Evolutionary conservation across 2,113 vertebrate species (phyloP).

Genomic region (Brachirus orientalis): DNA sequence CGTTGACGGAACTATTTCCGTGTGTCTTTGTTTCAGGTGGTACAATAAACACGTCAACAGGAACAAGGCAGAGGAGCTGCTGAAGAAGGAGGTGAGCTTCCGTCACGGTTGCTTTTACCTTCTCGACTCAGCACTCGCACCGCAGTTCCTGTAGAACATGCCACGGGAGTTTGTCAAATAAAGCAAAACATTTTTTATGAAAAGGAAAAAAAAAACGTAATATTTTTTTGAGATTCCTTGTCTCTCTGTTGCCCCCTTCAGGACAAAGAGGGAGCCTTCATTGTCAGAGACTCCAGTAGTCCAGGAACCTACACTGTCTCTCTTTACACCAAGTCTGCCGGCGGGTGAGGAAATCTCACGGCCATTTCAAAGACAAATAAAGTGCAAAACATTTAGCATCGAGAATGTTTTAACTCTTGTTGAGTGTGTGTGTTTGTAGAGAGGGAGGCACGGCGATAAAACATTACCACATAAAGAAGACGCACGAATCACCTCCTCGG

Average conservation of each 20-base stretch:
- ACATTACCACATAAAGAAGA: slow-evolving; percentile 74
- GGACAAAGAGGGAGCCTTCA: slow-evolving; percentile 96
- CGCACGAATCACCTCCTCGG: background rate
- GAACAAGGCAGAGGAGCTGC: slow-evolving; percentile 92
- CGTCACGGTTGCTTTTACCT: no score
- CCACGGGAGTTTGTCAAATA: no score
- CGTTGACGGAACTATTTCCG: background rate
- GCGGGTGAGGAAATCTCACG: slow-evolving; percentile 79
- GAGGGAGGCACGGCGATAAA: slow-evolving; percentile 40
- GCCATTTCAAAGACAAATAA: background rate
- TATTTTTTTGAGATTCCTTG: background rate
- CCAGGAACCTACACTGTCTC: slow-evolving; percentile 91
- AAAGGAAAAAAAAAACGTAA: no score
- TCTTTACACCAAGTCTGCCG: slow-evolving; percentile 87
- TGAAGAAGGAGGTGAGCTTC: slow-evolving; percentile 86
- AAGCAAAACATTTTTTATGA: no score
- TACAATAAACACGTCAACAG: slow-evolving; percentile 90
- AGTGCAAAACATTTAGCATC: background rate
- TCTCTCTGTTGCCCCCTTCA: slow-evolving; percentile 72
- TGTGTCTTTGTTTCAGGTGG: slow-evolving; percentile 83
- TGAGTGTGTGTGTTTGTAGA: slow-evolving; percentile 32
- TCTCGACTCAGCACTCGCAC: no score
- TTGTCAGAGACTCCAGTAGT: slow-evolving; percentile 94
- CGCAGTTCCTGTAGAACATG: no score
- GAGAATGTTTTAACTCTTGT: background rate